Conservation (phyloP, 2,888 invertebrate genomes). For the Dicranocentrus wangi region DNA sequence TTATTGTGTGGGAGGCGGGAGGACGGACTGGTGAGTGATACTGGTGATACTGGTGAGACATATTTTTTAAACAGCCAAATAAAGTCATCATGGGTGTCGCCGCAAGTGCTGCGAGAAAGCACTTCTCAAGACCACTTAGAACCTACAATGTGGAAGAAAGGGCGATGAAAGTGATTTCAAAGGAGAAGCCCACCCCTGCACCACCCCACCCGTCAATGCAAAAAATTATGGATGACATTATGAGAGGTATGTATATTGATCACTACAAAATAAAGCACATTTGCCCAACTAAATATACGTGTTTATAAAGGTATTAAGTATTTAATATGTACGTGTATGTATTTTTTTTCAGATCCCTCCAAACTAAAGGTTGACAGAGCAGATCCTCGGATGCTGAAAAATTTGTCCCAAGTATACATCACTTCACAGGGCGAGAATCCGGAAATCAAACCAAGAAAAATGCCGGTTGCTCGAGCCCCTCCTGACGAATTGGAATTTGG, state of each 20-base stretch:
- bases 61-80: too few species aligned
- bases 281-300: background rate
- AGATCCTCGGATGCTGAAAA: constrained; percentile 56
- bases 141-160: constrained; percentile 86
- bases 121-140: constrained; percentile 74
- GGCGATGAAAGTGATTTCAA: constrained; percentile 82
- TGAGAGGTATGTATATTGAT: constrained; percentile 76
- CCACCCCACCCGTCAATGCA: constrained; percentile 80
- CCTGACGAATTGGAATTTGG: constrained; percentile 81
- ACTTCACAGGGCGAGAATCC: constrained; percentile 75
- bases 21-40: too few species aligned
- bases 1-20: too few species aligned
- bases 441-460: constrained; percentile 75
- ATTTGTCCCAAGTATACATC: constrained; percentile 73
- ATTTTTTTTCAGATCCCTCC: constrained; percentile 80
- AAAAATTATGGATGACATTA: constrained; percentile 80
- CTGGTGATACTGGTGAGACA: too few species aligned
- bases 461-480: constrained; percentile 79
- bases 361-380: constrained; percentile 75
- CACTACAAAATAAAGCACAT: background rate
- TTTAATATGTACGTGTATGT: too few species aligned
- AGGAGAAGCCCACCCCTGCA: constrained; percentile 81
- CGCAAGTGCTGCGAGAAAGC: background rate
- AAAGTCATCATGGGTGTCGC: constrained; percentile 35
- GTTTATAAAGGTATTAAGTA: too few species aligned